phyloP scores from a whole-genome alignment of 2,113 vertebrate genomes.

The Scartelaos histophorus region DNA sequence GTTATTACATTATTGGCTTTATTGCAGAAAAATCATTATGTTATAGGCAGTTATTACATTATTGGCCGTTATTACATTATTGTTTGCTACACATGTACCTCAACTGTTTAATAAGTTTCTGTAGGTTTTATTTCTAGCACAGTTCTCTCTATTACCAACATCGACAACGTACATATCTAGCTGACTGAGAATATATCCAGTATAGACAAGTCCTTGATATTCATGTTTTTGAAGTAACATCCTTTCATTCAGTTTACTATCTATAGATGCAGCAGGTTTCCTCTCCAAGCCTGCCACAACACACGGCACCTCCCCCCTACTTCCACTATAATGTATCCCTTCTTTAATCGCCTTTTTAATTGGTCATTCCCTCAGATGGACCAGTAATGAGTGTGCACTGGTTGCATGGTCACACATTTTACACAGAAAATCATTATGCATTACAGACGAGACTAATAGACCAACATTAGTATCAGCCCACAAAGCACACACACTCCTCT shows the following conservation, averaged over 20 bases:
- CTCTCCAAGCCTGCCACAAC: slow-evolving; percentile 25
- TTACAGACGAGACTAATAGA: slow-evolving; percentile 26
- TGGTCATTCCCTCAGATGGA: slow-evolving; percentile 53
- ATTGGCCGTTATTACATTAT: too few species aligned
- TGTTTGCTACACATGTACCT: too few species aligned
- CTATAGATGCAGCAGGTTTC: background rate
- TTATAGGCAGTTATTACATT: too few species aligned
- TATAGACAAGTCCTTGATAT: background rate
- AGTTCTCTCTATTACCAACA: background rate
- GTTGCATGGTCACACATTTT: slow-evolving; percentile 27
- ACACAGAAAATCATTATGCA: slow-evolving; percentile 9
- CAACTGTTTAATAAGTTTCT: background rate
- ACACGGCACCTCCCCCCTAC: background rate
- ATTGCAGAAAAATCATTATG: too few species aligned
- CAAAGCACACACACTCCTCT: slow-evolving; percentile 14
- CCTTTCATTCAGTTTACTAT: slow-evolving; percentile 21
- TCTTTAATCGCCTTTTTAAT: slow-evolving; percentile 66
- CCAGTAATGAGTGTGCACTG: slow-evolving; percentile 37
- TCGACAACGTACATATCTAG: background rate
- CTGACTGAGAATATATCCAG: background rate
- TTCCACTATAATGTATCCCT: slow-evolving; percentile 31
- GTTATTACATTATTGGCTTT: too few species aligned
- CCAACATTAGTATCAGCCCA: slow-evolving; percentile 14
- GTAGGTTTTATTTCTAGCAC: background rate
- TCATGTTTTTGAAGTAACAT: background rate